Conservation (phyloP, 2,797 vertebrate species). For the Halcyon leucocephala region DNA sequence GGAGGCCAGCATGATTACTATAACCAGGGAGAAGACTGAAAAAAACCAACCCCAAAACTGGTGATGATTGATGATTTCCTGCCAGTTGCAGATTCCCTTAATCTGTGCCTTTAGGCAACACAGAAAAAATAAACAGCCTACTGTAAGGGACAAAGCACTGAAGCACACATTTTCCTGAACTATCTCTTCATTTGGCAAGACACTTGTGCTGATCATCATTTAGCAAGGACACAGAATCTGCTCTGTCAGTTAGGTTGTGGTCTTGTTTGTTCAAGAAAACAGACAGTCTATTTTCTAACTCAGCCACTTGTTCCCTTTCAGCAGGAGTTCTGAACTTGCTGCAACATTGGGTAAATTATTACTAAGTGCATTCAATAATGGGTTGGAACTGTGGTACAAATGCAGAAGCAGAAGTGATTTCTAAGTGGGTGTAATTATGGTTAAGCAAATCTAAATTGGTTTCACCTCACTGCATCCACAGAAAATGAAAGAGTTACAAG, state of each 20-base stretch:
- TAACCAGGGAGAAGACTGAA: background rate
- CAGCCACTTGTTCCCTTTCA: background rate
- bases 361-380: background rate
- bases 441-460: background rate
- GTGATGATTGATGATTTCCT: background rate
- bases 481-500: background rate
- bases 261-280: background rate
- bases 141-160: background rate
- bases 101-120: background rate
- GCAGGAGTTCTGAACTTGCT: background rate
- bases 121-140: background rate
- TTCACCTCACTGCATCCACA: background rate
- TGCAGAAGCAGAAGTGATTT: slow-evolving; percentile 7
- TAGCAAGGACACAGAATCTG: background rate
- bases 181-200: background rate
- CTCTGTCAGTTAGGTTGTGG: background rate
- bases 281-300: background rate
- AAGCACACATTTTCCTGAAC: background rate
- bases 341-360: background rate
- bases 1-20: background rate
- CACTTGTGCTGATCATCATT: background rate
- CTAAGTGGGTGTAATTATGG: background rate
- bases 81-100: background rate
- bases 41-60: accelerated
- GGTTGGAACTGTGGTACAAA: background rate